Percentiles rank a stretch among this genome's conserved stretches.
These are phyloP conservation scores for Ispidina lecontei DNA, from an alignment of 2,797 vertebrate genomes.

Conservation along the genomic window DNA sequence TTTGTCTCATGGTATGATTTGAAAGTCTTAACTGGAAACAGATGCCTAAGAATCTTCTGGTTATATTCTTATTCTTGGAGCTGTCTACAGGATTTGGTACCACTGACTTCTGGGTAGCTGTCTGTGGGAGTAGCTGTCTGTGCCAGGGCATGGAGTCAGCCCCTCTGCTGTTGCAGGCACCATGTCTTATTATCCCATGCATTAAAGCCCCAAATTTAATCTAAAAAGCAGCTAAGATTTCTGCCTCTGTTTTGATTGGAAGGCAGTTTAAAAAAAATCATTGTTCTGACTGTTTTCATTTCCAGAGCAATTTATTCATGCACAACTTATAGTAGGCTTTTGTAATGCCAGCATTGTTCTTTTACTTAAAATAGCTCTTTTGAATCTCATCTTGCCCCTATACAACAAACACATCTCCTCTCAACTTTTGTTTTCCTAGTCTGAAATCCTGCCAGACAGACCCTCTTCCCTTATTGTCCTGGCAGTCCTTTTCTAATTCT, in stretches of 20 bases:
- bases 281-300: slow-evolving; percentile 37
- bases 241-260: slow-evolving; percentile 42
- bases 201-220: neutral
- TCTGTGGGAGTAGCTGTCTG: neutral
- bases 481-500: neutral
- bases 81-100: neutral
- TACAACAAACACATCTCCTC: neutral
- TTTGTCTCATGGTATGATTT: neutral
- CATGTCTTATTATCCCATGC: neutral
- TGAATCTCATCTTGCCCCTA: neutral
- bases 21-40: neutral
- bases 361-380: slow-evolving; percentile 30
- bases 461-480: neutral
- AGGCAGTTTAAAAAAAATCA: neutral
- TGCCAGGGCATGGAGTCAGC: neutral
- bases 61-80: neutral
- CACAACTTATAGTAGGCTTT: neutral
- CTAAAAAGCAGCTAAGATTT: neutral
- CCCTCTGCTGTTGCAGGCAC: neutral
- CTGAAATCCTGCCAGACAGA: neutral
- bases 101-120: neutral
- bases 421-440: slow-evolving; percentile 16
- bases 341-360: slow-evolving; percentile 30
- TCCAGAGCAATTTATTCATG: slow-evolving; percentile 24
- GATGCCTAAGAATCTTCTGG: neutral